phyloP scores from a whole-genome alignment of 2,797 vertebrate genomes.

The Ciconia nigra region DNA sequence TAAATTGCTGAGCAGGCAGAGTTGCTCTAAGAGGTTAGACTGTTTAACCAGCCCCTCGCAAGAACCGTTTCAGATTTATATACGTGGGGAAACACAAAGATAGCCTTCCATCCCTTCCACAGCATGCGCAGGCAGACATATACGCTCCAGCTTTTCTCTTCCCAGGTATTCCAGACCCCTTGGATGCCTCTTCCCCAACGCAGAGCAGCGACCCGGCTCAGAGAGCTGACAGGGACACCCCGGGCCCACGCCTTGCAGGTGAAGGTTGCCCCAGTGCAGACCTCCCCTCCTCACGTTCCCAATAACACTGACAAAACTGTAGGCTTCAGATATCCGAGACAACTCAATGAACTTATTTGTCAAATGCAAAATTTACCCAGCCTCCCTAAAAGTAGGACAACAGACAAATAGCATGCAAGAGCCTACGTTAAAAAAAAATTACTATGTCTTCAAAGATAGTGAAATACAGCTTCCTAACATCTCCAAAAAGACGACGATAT shows the following conservation, averaged over 20 bases:
- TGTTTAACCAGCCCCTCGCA: not conserved
- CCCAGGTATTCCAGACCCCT: not conserved
- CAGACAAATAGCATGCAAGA: not conserved
- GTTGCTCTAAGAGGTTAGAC: fast-evolving
- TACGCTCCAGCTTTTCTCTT: not conserved
- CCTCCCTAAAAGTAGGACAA: not conserved
- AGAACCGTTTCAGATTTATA: not conserved
- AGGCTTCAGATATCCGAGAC: not conserved
- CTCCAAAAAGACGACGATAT: fast-evolving
- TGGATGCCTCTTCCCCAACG: not conserved
- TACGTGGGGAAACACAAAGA: fast-evolving
- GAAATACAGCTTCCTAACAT: not conserved
- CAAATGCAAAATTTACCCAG: not conserved
- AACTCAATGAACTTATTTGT: not conserved
- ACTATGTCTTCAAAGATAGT: not conserved
- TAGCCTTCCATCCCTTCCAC: not conserved
- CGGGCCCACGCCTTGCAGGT: fast-evolving
- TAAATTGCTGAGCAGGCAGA: not conserved
- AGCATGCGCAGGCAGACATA: not conserved
- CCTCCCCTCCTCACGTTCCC: not conserved
- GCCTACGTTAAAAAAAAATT: fast-evolving
- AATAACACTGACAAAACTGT: fast-evolving
- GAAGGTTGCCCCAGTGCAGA: not conserved
- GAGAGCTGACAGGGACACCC: not conserved
- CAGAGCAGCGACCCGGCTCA: not conserved